phyloP scores from a whole-genome alignment of 2,113 vertebrate species.

The Aspiorhynchus laticeps region DNA sequence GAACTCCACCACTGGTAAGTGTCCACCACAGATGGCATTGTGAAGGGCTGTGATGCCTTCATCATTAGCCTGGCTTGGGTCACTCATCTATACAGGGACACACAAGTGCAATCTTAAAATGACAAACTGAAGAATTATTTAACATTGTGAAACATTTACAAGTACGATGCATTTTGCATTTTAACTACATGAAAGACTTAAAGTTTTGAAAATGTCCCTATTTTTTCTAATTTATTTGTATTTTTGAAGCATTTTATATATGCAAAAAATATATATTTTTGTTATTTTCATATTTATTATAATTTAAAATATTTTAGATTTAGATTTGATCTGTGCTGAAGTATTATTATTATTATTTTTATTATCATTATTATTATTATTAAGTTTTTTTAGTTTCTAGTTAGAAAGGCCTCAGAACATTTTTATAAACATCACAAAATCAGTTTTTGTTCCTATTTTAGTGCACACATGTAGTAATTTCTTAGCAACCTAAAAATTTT shows the following conservation, averaged over 20 bases:
- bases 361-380: no score
- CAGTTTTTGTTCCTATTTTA: not conserved
- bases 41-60: slow-evolving; percentile 93
- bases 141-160: not conserved
- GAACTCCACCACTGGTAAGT: slow-evolving; percentile 84
- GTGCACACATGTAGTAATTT: not conserved
- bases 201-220: not conserved
- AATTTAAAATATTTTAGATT: no score
- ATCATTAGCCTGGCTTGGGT: slow-evolving; percentile 89
- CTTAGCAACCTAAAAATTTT: not conserved
- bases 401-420: no score
- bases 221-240: not conserved
- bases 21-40: slow-evolving; percentile 90
- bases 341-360: no score
- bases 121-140: not conserved
- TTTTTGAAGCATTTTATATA: not conserved
- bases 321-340: no score
- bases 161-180: not conserved
- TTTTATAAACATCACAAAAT: no score
- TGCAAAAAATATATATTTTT: not conserved
- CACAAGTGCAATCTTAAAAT: not conserved
- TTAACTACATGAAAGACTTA: not conserved
- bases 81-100: slow-evolving; percentile 76
- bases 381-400: no score
- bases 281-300: no score